Evolutionary conservation across 2,113 vertebrate species (phyloP).

Genomic region (Petromus typicus): DNA sequence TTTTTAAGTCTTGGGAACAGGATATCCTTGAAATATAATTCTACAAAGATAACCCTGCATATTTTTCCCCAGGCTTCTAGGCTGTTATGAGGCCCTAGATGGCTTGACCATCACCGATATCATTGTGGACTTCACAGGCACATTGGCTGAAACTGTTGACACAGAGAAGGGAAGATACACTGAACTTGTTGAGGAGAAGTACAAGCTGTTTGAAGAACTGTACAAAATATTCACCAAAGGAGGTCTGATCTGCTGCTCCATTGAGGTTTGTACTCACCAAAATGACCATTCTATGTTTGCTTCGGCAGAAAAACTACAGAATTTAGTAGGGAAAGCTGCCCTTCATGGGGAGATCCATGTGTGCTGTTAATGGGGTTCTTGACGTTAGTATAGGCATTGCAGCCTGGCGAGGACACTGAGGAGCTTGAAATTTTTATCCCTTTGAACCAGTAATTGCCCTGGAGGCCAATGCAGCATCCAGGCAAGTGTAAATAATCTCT

Average conservation of each 20-base stretch:
- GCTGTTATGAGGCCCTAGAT: constrained; percentile 95
- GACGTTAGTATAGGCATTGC: constrained; percentile 13
- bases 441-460: not conserved
- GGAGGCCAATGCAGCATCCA: not conserved
- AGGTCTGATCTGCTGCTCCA: constrained; percentile 95
- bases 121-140: constrained; percentile 96
- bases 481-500: not conserved
- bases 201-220: constrained; percentile 92
- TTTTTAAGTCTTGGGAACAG: constrained; percentile 50
- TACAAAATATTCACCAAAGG: constrained; percentile 91
- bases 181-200: constrained; percentile 88
- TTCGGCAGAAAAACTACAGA: not conserved
- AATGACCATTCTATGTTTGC: constrained; percentile 6
- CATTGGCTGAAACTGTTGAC: constrained; percentile 92
- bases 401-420: not conserved
- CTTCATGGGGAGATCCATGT: not conserved
- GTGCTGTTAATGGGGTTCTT: not conserved
- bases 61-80: constrained; percentile 88
- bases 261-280: constrained; percentile 85
- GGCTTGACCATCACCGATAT: constrained; percentile 95
- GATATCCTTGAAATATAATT: constrained; percentile 31
- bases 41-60: constrained; percentile 32
- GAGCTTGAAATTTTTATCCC: constrained; percentile 20
- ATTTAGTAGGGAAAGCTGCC: not conserved
- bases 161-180: constrained; percentile 88